Conservation (phyloP, 2,113 vertebrate species). For the Falco punctatus region DNA sequence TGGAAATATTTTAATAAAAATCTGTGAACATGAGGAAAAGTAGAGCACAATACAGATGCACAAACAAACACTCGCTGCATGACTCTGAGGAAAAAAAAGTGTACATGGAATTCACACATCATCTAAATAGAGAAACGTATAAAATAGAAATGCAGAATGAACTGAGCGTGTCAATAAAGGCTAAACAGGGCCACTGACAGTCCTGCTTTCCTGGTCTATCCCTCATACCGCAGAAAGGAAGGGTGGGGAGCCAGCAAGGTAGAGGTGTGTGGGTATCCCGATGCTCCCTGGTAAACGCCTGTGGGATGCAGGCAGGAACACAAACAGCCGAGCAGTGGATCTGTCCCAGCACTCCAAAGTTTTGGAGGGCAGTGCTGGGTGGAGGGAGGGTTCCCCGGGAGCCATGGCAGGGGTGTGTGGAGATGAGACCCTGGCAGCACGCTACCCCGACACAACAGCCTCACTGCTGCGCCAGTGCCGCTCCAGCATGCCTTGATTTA, state of each 20-base stretch:
- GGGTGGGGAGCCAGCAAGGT: neutral
- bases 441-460: fast-evolving
- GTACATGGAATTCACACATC: slow-evolving; percentile 64
- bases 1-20: slow-evolving; percentile 77
- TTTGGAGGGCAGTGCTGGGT: neutral
- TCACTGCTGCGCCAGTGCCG: fast-evolving
- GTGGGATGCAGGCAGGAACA: fast-evolving
- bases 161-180: neutral
- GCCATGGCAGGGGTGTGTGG: fast-evolving
- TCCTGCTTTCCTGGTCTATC: neutral
- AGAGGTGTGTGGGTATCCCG: fast-evolving
- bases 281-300: fast-evolving
- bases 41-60: slow-evolving; percentile 69
- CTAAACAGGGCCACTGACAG: neutral
- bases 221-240: fast-evolving
- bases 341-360: fast-evolving
- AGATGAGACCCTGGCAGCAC: neutral
- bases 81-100: slow-evolving; percentile 38
- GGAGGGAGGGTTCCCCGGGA: neutral
- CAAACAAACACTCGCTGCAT: slow-evolving; percentile 66
- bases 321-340: fast-evolving
- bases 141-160: neutral
- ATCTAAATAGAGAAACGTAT: slow-evolving; percentile 26
- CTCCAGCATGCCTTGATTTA: neutral
- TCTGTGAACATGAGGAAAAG: slow-evolving; percentile 74